Conservation (phyloP, 2,888 invertebrate genomes). For the Blera fallax region DNA sequence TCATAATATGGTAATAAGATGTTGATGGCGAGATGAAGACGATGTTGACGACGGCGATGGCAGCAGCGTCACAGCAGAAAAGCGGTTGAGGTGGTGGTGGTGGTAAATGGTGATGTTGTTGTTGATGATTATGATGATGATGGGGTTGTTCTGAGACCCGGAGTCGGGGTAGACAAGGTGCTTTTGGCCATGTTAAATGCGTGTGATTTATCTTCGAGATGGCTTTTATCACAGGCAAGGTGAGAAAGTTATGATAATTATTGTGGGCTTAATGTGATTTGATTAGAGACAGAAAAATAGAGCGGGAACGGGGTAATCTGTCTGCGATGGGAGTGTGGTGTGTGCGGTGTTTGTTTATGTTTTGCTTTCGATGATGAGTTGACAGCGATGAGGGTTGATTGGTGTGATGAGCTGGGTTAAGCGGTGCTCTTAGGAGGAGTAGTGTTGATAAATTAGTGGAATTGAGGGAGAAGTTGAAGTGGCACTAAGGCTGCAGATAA, state of each 20-base stretch:
- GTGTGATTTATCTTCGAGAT: constrained; percentile 59
- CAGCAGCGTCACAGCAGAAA: constrained; percentile 13
- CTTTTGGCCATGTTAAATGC: constrained; percentile 42
- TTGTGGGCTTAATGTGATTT: constrained; percentile 51
- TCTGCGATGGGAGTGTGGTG: neutral
- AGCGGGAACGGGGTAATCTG: neutral
- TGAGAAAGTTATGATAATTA: constrained; percentile 66
- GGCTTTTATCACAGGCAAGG: constrained; percentile 57
- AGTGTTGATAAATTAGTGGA: neutral
- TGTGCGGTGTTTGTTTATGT: constrained; percentile 25
- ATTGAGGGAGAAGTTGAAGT: neutral
- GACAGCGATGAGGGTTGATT: constrained; percentile 48
- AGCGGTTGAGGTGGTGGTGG: constrained; percentile 42
- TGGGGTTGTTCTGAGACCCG: constrained; percentile 9
- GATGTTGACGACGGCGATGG: constrained; percentile 45
- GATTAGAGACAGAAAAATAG: constrained; percentile 25
- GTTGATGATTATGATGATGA: constrained; percentile 55
- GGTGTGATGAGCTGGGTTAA: constrained; percentile 18
- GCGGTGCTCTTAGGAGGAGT: neutral
- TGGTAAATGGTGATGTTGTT: constrained; percentile 17
- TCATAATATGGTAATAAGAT: constrained; percentile 66
- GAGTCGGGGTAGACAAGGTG: neutral
- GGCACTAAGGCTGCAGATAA: neutral
- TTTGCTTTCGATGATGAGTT: neutral
- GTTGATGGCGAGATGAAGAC: constrained; percentile 69